phyloP scores from a whole-genome alignment of 2,888 invertebrate species.

The Zaprionus bogoriensis region DNA sequence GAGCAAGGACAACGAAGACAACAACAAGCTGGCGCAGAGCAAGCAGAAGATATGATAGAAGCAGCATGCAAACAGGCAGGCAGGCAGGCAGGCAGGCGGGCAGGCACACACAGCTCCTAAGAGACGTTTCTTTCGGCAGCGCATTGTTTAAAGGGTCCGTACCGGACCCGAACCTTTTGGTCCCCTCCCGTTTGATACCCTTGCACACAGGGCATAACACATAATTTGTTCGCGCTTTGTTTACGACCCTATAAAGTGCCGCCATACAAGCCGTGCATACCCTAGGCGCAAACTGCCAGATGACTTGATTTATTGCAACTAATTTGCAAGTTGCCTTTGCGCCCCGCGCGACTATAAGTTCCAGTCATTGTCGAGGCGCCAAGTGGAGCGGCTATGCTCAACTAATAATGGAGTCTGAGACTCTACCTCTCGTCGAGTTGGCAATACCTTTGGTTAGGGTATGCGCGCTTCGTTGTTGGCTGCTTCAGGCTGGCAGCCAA shows the following conservation, averaged over 20 bases:
- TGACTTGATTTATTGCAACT: background rate
- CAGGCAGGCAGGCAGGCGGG: background rate
- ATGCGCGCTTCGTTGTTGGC: slow-evolving; percentile 1
- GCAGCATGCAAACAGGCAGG: background rate
- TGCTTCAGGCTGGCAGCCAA: slow-evolving; percentile 29
- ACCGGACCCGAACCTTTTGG: background rate
- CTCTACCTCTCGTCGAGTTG: too few species aligned
- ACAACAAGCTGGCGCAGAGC: slow-evolving; percentile 12
- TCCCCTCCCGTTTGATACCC: slow-evolving; percentile 1
- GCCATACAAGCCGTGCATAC: background rate
- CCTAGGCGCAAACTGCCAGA: background rate
- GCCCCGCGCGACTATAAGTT: too few species aligned
- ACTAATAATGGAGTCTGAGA: background rate
- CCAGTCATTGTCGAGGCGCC: background rate
- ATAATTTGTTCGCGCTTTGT: background rate
- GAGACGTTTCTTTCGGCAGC: slow-evolving; percentile 3
- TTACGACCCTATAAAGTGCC: background rate
- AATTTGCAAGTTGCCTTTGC: background rate
- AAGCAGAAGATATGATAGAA: background rate
- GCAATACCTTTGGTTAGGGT: background rate
- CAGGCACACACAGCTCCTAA: background rate
- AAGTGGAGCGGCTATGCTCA: background rate
- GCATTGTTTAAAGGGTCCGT: slow-evolving; percentile 10
- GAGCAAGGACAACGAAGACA: too few species aligned
- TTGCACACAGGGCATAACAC: background rate